Percentiles rank a stretch among this genome's conserved stretches.
These are phyloP conservation scores for Hystrix brachyura DNA, from an alignment of 2,113 vertebrate genomes.

Conservation along the genomic window DNA sequence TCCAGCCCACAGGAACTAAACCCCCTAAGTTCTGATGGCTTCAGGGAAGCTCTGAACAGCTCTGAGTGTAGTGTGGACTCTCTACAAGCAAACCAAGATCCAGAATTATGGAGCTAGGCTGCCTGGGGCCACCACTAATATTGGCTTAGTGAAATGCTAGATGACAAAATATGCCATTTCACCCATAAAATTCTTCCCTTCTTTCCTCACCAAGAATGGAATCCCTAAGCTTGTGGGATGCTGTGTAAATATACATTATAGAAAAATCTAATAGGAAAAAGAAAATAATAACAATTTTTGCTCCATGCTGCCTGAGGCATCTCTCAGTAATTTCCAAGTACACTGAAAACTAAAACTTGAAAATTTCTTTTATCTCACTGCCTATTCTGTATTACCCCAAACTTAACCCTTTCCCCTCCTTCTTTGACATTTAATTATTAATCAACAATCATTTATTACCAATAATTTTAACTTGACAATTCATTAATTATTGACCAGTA, in stretches of 20 bases:
- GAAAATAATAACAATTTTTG: constrained; percentile 26
- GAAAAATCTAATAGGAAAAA: constrained; percentile 47
- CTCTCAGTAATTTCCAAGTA: constrained; percentile 42
- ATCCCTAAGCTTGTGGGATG: constrained; percentile 41
- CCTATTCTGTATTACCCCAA: background rate
- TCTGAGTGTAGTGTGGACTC: background rate
- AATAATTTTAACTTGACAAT: background rate
- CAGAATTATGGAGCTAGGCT: background rate
- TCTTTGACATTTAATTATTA: background rate
- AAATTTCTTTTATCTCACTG: background rate
- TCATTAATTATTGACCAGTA: background rate
- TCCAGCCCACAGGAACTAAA: background rate
- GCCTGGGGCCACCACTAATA: background rate
- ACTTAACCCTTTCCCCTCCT: constrained; percentile 12
- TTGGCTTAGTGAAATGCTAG: constrained; percentile 14
- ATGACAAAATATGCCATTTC: constrained; percentile 26
- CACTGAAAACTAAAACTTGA: constrained; percentile 53
- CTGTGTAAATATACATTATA: constrained; percentile 35
- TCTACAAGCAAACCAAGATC: constrained; percentile 50
- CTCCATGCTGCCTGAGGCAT: background rate
- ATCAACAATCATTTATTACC: background rate
- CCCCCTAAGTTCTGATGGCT: background rate
- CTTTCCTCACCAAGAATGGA: background rate
- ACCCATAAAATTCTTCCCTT: background rate
- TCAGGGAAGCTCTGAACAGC: background rate